Conservation (phyloP, 2,888 invertebrate species). For the Aethes cnicana region DNA sequence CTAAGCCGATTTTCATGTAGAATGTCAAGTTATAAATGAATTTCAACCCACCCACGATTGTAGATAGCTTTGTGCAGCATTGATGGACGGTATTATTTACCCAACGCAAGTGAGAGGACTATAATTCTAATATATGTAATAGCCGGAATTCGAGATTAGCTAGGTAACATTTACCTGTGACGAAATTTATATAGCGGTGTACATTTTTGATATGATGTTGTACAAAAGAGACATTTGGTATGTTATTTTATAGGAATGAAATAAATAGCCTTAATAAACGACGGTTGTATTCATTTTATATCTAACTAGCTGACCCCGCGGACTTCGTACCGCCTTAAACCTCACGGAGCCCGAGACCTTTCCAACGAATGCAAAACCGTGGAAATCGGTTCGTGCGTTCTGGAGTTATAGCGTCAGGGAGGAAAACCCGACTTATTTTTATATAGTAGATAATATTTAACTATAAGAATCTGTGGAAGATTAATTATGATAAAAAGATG, state of each 20-base stretch:
- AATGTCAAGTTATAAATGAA: no score
- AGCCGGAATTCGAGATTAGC: constrained; percentile 67
- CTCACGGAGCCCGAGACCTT: no score
- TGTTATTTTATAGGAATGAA: constrained; percentile 84
- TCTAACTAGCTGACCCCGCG: no score
- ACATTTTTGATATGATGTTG: constrained; percentile 84
- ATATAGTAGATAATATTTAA: no score
- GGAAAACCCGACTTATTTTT: no score
- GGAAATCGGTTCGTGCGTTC: no score
- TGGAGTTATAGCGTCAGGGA: no score
- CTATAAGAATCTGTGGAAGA: no score
- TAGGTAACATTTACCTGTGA: constrained; percentile 81
- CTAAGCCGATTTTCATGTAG: no score
- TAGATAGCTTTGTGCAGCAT: constrained; percentile 72
- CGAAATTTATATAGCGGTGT: constrained; percentile 83
- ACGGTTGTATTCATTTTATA: constrained; percentile 50
- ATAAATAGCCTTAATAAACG: constrained; percentile 82
- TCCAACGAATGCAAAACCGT: no score
- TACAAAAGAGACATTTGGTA: constrained; percentile 84
- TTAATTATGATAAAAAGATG: no score
- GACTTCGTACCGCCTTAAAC: no score
- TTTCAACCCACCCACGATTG: constrained; percentile 46
- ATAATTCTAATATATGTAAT: constrained; percentile 72
- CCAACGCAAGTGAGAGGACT: constrained; percentile 68
- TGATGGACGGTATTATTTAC: constrained; percentile 50